Evolutionary conservation across 2,888 invertebrate genomes (phyloP), one percentile per base, ranked within the genome.

Genomic region (Cotesia congregata): DNA sequence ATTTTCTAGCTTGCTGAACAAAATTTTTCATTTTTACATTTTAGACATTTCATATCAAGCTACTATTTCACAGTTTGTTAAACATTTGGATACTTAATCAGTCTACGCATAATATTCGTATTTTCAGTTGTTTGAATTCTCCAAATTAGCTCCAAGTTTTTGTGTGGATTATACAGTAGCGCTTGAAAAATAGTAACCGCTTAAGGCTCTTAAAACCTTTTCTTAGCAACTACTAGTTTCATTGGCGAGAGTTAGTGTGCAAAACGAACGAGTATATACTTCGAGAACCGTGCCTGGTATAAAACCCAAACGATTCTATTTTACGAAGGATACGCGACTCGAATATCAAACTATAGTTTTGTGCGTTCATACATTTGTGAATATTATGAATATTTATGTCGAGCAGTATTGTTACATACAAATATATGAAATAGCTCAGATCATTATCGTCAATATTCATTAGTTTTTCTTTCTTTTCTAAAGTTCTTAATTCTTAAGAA

Each of bases 291-390:
- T 72, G 67, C 67, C 73, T 75, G 67, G 78, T 81, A 83, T 82
- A 83, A 83, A 83, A 80, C 80, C 78, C 82, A 80, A 85, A 83
- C 82, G 81, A 84, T 84, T 83, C 82, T 79, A 80, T 84, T 85
- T 85, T 83, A 84, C 83, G 84, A 83, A 78, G 70, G 61, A 77
- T 80, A 81, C 83, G 84, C 80, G 81, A 74, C 77, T 76, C 67
- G 82, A 82, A 84, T 84, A 80, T 79, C 74, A 65, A 75, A 20
- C 61, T 61, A 74, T 40, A 62, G 69, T 70, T 60, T 40, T 64
- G 12, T 5, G 6, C 4, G 30, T 30, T 61, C 61, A 61, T 40
- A 30, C 38, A 71, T 61, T 39, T 68, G 30, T 30, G 30, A 30
- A 68, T 68, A 68, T 68, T 12, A 67, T 67, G 39, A 40, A 67